These are phyloP conservation scores for Notoglanidium macrostoma DNA, from an alignment of 2,797 vertebrate genomes.

Conservation along the genomic window DNA sequence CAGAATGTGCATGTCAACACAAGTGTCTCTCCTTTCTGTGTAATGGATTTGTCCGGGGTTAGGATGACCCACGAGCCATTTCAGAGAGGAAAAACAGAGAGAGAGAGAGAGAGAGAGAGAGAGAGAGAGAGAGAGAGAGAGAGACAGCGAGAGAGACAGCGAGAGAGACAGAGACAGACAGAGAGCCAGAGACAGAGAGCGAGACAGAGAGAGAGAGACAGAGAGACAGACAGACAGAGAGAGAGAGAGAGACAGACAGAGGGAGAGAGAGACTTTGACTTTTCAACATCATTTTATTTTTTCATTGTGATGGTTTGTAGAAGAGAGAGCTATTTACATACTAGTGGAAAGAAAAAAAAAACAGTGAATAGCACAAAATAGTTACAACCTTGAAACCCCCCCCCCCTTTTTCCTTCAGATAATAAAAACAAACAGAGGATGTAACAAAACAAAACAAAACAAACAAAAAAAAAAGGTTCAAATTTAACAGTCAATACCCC, in stretches of 20 bases:
- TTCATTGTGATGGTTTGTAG: too few relatives aligned
- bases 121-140: neutral
- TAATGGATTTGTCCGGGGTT: neutral
- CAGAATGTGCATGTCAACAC: neutral
- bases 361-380: too few relatives aligned
- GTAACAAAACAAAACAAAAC: too few relatives aligned
- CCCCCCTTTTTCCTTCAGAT: too few relatives aligned
- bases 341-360: too few relatives aligned
- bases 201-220: neutral
- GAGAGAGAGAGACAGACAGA: neutral
- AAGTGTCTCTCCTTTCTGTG: neutral
- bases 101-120: neutral
- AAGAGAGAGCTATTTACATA: too few relatives aligned
- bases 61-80: neutral
- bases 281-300: too few relatives aligned
- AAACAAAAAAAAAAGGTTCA: too few relatives aligned
- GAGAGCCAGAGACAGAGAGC: neutral
- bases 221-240: slow-evolving; percentile 7
- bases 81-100: neutral
- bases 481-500: too few relatives aligned
- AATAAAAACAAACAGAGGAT: too few relatives aligned
- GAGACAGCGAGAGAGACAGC: neutral
- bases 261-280: neutral
- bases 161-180: neutral
- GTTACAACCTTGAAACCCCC: too few relatives aligned